These are phyloP conservation scores for Tiliacea citrago DNA, from an alignment of 2,888 invertebrate genomes.

Conservation along the genomic window DNA sequence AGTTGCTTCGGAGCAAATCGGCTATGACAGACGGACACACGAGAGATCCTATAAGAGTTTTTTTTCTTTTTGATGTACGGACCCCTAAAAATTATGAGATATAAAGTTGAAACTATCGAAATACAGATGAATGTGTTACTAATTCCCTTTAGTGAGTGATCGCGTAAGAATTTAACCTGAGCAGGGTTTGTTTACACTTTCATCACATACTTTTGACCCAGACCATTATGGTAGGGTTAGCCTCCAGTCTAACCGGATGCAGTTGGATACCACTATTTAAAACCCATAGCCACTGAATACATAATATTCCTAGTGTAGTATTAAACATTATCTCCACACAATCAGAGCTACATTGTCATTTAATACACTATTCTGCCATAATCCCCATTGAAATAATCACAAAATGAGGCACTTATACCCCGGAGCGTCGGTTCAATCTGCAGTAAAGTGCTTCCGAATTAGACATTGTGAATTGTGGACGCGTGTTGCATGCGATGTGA, in stretches of 20 bases:
- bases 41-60: no score
- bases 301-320: neutral
- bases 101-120: neutral
- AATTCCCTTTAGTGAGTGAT: neutral
- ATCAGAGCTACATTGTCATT: slow-evolving; percentile 44
- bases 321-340: slow-evolving; percentile 13
- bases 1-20: no score
- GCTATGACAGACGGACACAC: no score
- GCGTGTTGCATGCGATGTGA: no score
- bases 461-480: no score
- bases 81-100: no score
- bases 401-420: slow-evolving; percentile 41
- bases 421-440: slow-evolving; percentile 34
- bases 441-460: slow-evolving; percentile 36
- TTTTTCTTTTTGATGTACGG: no score
- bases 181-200: neutral
- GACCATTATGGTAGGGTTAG: no score
- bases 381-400: slow-evolving; percentile 48
- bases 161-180: neutral
- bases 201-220: neutral
- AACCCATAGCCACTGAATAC: slow-evolving; percentile 4
- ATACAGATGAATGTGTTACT: neutral
- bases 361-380: slow-evolving; percentile 21
- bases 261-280: neutral
- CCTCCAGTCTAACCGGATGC: neutral